Percentiles rank a stretch among this genome's conserved stretches.
These are phyloP conservation scores for Drosophila lutescens DNA, from an alignment of 2,888 invertebrate species.

Conservation along the genomic window DNA sequence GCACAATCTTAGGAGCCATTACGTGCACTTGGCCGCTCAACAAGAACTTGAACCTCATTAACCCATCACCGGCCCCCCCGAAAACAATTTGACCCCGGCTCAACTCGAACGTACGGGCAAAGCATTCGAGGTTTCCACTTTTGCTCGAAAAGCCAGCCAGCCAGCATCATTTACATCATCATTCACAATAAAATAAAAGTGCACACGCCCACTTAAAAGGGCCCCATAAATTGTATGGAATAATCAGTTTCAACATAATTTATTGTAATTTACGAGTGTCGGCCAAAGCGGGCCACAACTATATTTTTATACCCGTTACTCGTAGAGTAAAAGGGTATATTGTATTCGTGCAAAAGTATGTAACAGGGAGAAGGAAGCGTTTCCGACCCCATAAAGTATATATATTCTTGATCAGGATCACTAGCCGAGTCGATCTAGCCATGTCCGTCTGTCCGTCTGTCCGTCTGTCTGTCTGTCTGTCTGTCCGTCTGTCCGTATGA, in stretches of 20 bases:
- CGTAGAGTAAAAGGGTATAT: no score
- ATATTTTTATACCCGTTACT: no score
- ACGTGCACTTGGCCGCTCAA: conserved; percentile 43
- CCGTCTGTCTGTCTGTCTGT: no score
- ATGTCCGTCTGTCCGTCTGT: no score
- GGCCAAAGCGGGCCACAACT: conserved; percentile 60
- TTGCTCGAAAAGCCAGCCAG: conserved; percentile 24
- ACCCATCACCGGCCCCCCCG: conserved; percentile 64
- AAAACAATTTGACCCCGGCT: conserved; percentile 58
- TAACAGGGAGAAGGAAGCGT: no score
- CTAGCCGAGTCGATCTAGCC: no score
- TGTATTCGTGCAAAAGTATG: no score
- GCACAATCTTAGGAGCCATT: conserved; percentile 42
- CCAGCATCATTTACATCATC: conserved; percentile 80
- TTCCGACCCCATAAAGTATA: no score
- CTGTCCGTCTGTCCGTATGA: no score
- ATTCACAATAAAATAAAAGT: conserved; percentile 81
- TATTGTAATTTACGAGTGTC: conserved; percentile 80
- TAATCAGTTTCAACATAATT: conserved; percentile 80
- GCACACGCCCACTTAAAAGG: conserved; percentile 79
- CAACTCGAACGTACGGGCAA: conserved; percentile 54
- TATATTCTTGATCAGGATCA: no score
- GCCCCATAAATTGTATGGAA: conserved; percentile 78
- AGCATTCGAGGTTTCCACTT: conserved; percentile 19
- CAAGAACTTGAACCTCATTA: conserved; percentile 60